Conservation (phyloP, 2,888 invertebrate genomes). For the Nineta flava region DNA sequence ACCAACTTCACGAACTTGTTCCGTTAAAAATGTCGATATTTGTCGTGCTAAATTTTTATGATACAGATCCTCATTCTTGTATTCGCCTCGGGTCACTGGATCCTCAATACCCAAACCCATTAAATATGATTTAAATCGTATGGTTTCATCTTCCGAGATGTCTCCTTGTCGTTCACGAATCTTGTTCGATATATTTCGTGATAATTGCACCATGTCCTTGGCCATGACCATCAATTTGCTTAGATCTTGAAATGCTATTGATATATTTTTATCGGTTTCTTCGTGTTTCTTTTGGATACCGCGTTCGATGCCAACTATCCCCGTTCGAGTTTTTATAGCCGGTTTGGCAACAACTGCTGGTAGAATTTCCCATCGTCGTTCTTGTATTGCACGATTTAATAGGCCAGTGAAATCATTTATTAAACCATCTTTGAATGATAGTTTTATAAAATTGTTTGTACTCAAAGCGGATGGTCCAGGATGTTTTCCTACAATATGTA, state of each 20-base stretch:
- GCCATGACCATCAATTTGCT: slow-evolving; percentile 90
- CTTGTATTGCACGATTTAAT: slow-evolving; percentile 43
- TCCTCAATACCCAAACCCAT: slow-evolving; percentile 96
- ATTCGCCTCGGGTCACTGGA: slow-evolving; percentile 88
- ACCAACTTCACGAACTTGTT: slow-evolving; percentile 73
- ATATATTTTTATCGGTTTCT: slow-evolving; percentile 82
- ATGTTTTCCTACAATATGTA: slow-evolving; percentile 35
- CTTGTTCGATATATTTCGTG: slow-evolving; percentile 82
- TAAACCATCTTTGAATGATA: slow-evolving; percentile 76
- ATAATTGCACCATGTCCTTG: slow-evolving; percentile 90
- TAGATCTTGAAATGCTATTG: slow-evolving; percentile 88
- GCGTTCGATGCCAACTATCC: slow-evolving; percentile 92
- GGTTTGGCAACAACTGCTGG: slow-evolving; percentile 19
- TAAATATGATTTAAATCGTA: slow-evolving; percentile 88
- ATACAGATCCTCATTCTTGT: slow-evolving; percentile 72
- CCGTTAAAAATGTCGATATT: slow-evolving; percentile 63
- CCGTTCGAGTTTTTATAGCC: slow-evolving; percentile 57
- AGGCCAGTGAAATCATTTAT: slow-evolving; percentile 43
- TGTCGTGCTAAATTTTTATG: slow-evolving; percentile 73
- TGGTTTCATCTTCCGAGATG: slow-evolving; percentile 93
- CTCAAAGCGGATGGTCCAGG: slow-evolving; percentile 63
- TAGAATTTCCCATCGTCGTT: slow-evolving; percentile 45
- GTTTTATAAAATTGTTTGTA: slow-evolving; percentile 55
- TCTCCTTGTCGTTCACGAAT: slow-evolving; percentile 89
- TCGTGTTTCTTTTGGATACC: slow-evolving; percentile 80